A percentile compares a stretch with the other conserved stretches of the same genome.
These are phyloP conservation scores for Lepidurus arcticus DNA, from an alignment of 1,140 invertebrate genomes.

Conservation along the genomic window DNA sequence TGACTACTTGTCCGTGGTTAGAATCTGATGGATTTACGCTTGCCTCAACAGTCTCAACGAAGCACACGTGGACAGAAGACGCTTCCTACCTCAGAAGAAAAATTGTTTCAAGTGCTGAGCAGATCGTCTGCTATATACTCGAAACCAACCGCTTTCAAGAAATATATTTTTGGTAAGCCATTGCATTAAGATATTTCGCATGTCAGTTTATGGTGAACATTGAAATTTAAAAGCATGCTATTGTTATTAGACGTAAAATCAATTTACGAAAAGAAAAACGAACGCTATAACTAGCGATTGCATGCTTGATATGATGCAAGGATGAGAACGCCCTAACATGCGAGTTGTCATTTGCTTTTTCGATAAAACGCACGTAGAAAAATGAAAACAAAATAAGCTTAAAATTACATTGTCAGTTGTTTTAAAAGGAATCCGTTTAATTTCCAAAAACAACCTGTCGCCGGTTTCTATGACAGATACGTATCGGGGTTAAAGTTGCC, in stretches of 20 bases:
- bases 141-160: not conserved
- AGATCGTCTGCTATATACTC: not conserved
- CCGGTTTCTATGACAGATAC: slow-evolving; percentile 10
- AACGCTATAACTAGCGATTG: no score
- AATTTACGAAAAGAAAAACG: no score
- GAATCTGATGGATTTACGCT: slow-evolving; percentile 4
- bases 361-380: no score
- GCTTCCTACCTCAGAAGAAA: not conserved
- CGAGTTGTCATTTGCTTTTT: no score
- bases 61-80: not conserved
- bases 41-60: not conserved
- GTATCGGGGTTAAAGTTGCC: slow-evolving; percentile 13
- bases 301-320: no score
- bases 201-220: no score
- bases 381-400: no score
- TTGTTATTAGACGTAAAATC: no score
- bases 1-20: not conserved
- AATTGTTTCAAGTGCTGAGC: not conserved
- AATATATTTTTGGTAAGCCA: not conserved
- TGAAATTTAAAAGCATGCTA: no score
- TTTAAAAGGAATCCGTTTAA: not conserved
- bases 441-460: not conserved
- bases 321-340: no score
- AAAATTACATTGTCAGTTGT: no score
- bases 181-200: no score